Evolutionary conservation across 2,888 invertebrate genomes (phyloP).

Genomic region (Rotaria sp.): DNA sequence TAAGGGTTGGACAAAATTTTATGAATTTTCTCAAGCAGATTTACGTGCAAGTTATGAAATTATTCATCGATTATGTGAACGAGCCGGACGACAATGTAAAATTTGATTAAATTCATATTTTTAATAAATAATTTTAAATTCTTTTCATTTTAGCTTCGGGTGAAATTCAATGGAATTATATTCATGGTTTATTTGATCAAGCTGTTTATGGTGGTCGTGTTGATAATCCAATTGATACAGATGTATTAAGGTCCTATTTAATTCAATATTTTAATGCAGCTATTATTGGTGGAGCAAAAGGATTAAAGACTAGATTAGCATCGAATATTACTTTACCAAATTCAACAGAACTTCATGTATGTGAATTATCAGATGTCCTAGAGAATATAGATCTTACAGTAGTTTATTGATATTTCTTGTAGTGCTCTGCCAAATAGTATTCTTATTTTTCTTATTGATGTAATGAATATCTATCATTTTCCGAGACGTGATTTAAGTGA

Average conservation of each 20-base stretch:
- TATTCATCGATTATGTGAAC: slow-evolving; percentile 58
- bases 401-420: no score
- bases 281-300: slow-evolving; percentile 46
- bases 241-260: slow-evolving; percentile 66
- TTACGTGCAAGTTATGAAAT: slow-evolving; percentile 68
- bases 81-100: slow-evolving; percentile 49
- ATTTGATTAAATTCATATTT: not conserved
- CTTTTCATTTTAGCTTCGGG: slow-evolving; percentile 45
- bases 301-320: slow-evolving; percentile 63
- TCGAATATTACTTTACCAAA: slow-evolving; percentile 59
- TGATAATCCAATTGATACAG: slow-evolving; percentile 69
- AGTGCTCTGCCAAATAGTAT: no score
- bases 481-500: no score
- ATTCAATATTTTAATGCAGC: slow-evolving; percentile 53
- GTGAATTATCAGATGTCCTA: not conserved
- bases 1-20: slow-evolving; percentile 77
- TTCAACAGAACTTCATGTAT: slow-evolving; percentile 59
- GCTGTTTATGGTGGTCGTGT: slow-evolving; percentile 79
- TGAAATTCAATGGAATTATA: slow-evolving; percentile 64
- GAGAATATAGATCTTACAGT: no score
- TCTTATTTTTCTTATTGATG: no score
- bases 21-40: slow-evolving; percentile 78
- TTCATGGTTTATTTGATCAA: slow-evolving; percentile 70
- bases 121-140: slow-evolving; percentile 14
- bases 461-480: no score